Evolutionary conservation across 1,140 invertebrate genomes (phyloP), one percentile per base, ranked within the genome.

Genomic region (Pseudobourletiella spinata): DNA sequence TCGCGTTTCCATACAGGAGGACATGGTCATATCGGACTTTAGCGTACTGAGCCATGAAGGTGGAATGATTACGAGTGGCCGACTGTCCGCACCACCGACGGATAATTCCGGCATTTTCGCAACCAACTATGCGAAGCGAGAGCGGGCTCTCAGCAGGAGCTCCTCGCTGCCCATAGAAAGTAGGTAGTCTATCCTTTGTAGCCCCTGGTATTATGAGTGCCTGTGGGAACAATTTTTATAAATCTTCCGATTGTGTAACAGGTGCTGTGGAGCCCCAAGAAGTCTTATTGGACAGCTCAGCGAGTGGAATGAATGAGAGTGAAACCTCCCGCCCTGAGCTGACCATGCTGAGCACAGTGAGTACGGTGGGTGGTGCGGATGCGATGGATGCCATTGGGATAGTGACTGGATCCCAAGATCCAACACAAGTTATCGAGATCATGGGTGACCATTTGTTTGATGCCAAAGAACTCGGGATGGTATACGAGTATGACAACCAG

Each of bases 391-490:
- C 46, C 6, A 48, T 48, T 18, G 46, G 46, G 22, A 20, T 48
- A 6, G 24, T 48, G 6, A 15, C 46, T 11, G 6, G 11, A 20
- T 25, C 46, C 46, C 6, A 6, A 6, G 11, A 48, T 15, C 11
- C 11, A 6, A 48, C 46, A 8, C 46, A 48, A 48, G 46, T 48
- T 22, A 48, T 48, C 18, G 46, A 48, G 22, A 48, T 48, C 24
- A 48, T 54, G 22, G 26, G 26, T 42, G 59, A 61, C 4, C 50
- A 26, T 24, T 56, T 60, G 22, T 64, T 55, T 39, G 63, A 64
- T 28, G 58, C 63, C 48, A 64, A 64, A 55, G 63, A 64, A 29
- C 52, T 64, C 2, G 63, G 63, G 4, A 48, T 64, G 26, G 30
- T 55, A n/a, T 64, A 64, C 22, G 43, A 20, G 0, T 61, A 54